Base-by-base conservation (phyloP, 2,888 invertebrate species). In the Arrhopalites spinosus region DNA sequence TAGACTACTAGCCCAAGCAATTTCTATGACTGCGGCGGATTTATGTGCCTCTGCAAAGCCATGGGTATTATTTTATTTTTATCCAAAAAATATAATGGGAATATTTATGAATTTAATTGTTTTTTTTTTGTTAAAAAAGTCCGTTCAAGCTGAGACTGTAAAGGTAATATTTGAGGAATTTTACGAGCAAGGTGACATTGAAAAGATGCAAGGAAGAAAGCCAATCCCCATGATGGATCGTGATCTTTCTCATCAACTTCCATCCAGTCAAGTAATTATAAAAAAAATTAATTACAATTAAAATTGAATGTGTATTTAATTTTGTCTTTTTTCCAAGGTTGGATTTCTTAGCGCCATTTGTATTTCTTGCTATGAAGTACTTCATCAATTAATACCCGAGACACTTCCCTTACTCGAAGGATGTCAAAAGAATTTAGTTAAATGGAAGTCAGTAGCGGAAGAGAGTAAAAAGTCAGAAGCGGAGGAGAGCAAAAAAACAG, bases 181-280 rank as follows among this genome's bases (percentile, higher is more conserved):
- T 84, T 93, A 93, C 83, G 90, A 91, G 78, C 92, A 93, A 81
- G 89, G 92, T 0, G 92, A 93, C 84, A 90, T 90, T 36, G 92
- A 93, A 84, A 88, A 89, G 73, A 87, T 86, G 11, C 88, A 89
- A 68, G 93, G 93, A 0, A 88, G 89, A 68, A 87, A 85, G 23
- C 93, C 94, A 0, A 91, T 93, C 67, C 89, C 93, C 0, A 93
- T 94, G 93, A 92, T 92, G 92, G 92, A 92, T 83, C 86, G 94
- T 75, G 87, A 88, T 74, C 90, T 91, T 83, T 90, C 91, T 0
- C 89, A 92, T 78, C 90, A 93, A 83, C 90, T 93, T 83, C 91
- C 93, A 0, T 87, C 90, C 2, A 90, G 92, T 78, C 93, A 94
- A 89, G 91, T 90, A 84, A n/a, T n/a, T n/a, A n/a, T 8, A 45